Conservation (phyloP, 1,140 invertebrate species). For the Eriocheir sinensis region DNA sequence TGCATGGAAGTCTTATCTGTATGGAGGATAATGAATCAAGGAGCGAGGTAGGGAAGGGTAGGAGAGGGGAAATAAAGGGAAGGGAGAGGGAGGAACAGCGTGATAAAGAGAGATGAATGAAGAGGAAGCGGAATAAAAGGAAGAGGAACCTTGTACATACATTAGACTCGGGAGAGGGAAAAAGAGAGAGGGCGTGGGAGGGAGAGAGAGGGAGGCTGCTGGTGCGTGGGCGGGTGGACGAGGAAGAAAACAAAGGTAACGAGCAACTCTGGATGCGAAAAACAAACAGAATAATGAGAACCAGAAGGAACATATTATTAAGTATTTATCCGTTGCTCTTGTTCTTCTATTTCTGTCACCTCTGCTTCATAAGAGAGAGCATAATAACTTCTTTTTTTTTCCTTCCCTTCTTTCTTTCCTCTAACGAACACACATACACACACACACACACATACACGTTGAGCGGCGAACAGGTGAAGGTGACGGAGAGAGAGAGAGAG, state of each 20-base stretch:
- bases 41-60: too few relatives aligned
- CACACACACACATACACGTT: constrained; percentile 1
- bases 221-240: not conserved
- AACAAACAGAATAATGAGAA: not conserved
- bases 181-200: not conserved
- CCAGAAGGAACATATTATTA: not conserved
- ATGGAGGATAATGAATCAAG: too few relatives aligned
- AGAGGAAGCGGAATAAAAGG: not conserved
- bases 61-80: too few relatives aligned
- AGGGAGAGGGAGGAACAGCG: too few relatives aligned
- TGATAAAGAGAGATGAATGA: constrained; percentile 27
- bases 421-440: not conserved
- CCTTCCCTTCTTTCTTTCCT: not conserved
- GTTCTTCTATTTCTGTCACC: too few relatives aligned
- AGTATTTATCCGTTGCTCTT: too few relatives aligned
- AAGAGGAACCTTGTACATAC: not conserved
- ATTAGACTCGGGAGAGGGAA: not conserved
- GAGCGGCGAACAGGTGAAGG: too few relatives aligned
- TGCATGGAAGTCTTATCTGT: too few relatives aligned
- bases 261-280: too few relatives aligned
- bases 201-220: not conserved
- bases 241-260: not conserved
- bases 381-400: not conserved
- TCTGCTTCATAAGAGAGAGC: too few relatives aligned
- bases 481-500: too few relatives aligned